Percentiles rank a stretch among this genome's conserved stretches.
Evolutionary conservation across 2,888 invertebrate genomes (phyloP).

Genomic region (Agapostemon virescens): DNA sequence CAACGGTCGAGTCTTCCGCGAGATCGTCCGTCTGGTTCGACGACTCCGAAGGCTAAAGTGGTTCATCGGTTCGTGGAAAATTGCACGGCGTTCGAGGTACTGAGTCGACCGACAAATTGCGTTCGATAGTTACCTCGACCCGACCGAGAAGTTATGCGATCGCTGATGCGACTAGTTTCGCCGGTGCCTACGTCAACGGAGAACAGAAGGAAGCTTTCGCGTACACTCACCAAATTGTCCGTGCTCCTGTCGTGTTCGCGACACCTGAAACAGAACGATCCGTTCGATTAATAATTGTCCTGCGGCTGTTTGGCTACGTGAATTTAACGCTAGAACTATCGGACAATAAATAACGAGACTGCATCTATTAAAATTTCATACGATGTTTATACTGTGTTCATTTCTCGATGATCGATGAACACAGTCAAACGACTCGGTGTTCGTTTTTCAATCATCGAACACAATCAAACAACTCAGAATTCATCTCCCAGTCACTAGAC

Average conservation of each 20-base stretch:
- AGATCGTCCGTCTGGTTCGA: no score
- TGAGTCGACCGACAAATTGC: no score
- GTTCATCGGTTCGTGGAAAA: background rate
- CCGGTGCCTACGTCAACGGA: no score
- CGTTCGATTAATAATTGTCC: no score
- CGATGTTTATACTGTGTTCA: no score
- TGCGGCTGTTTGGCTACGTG: no score
- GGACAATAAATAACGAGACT: no score
- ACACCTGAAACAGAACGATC: conserved; percentile 39
- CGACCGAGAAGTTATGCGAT: no score
- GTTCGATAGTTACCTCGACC: no score
- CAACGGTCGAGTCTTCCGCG: background rate
- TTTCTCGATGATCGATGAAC: background rate
- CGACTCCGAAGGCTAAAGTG: background rate
- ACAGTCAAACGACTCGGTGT: background rate
- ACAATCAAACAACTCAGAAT: background rate
- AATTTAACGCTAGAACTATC: no score
- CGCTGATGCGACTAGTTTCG: background rate
- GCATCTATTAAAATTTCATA: no score
- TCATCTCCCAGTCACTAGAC: no score
- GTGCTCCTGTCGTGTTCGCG: conserved; percentile 21
- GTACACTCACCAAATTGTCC: conserved; percentile 35
- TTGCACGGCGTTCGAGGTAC: background rate
- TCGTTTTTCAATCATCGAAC: background rate
- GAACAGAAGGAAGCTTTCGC: background rate